Base-by-base conservation (phyloP, 2,797 vertebrate genomes). In the Siniperca undulata region DNA sequence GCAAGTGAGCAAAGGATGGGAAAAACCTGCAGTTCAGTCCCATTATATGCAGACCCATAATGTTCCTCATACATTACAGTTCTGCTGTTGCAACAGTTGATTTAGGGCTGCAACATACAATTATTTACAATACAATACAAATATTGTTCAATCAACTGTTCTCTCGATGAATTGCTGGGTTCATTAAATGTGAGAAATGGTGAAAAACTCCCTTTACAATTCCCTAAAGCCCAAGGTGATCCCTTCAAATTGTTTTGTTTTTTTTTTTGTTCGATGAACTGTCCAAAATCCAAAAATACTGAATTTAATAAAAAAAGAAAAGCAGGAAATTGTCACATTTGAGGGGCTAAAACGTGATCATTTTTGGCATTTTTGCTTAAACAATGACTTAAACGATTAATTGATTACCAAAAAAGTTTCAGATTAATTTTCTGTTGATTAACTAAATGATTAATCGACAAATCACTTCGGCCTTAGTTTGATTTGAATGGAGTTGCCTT, bases 21-120 rank as follows among this genome's bases (percentile, higher is more conserved):
- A 60, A 66, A 65, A 24, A 52, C 42, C 70, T 80, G 56, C 56
- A 46, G 48, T 40, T 55, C 30, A 69, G 44, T 40, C 1, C 46
- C 38, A 16, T 61, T 20, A 19, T 66, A 44, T 44, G 34, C 36
- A 67, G n/a, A 38, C 17, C 30, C 30, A 30, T 30, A 30, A 30
- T 30, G 30, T 30, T 30, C 30, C 30, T 30, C 30, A 0, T 30
- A 30, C 30, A 30, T 30, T 30, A 30, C 30, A 30, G 30, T 30
- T 61, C 5, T 38, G 9, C n/a, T 6, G 30, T 48, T 36, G 1
- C 46, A n/a, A 53, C 9, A 46, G 7, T 20, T n/a, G 10, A 52
- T 40, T 50, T 20, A n/a, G 2, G 52, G 19, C 24, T 42, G 60
- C n/a, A 19, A n/a, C 27, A 16, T 38, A 4, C 1, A 34, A 24